phyloP scores from a whole-genome alignment of 1,140 invertebrate species.

The Cepaea nemoralis region DNA sequence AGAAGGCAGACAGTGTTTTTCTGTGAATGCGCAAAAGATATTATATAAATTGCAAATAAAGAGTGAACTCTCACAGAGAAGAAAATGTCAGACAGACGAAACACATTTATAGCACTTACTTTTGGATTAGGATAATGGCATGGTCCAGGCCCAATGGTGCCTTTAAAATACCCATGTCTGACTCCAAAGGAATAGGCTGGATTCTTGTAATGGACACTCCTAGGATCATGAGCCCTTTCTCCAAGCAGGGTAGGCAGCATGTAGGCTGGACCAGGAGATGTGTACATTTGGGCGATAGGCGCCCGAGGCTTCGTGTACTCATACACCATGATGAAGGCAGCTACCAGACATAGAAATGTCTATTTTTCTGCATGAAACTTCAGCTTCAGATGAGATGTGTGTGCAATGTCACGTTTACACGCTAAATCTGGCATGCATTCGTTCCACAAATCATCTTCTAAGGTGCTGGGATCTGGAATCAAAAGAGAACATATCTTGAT shows the following conservation, averaged over 20 bases:
- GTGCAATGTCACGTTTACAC: background rate
- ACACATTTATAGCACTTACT: background rate
- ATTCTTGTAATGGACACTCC: constrained; percentile 65
- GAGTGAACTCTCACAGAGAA: no score
- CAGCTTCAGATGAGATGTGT: background rate
- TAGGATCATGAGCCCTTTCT: constrained; percentile 68
- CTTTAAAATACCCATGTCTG: constrained; percentile 65
- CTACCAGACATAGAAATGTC: background rate
- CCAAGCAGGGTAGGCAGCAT: constrained; percentile 68
- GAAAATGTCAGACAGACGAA: background rate
- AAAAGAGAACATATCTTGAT: no score
- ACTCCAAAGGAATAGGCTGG: constrained; percentile 69
- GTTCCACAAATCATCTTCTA: background rate
- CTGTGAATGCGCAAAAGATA: no score
- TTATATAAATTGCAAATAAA: no score
- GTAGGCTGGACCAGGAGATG: constrained; percentile 84
- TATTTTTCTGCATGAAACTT: background rate
- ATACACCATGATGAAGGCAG: constrained; percentile 49
- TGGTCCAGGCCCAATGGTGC: constrained; percentile 68
- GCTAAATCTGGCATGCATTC: background rate
- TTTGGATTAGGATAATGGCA: constrained; percentile 56
- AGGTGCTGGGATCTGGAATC: background rate
- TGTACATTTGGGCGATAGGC: constrained; percentile 90
- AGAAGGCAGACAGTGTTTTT: no score
- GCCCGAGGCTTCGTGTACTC: constrained; percentile 80